Percentiles rank a stretch among this genome's conserved stretches.
Conservation (phyloP, 2,797 vertebrate species). For the Pantherophis alleghaniensis region DNA sequence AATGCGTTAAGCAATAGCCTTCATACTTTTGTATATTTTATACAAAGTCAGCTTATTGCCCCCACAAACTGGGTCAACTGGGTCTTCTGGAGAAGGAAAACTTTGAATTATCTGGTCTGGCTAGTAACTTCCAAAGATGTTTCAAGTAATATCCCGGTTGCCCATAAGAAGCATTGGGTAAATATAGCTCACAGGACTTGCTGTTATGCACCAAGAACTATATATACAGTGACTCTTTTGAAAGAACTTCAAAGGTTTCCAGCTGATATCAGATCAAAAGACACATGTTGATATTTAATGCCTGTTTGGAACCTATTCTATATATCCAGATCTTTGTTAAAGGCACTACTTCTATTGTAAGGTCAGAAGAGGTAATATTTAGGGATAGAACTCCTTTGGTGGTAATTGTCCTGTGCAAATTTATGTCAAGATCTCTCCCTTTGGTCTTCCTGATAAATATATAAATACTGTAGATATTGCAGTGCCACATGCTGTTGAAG, state of each 20-base stretch:
- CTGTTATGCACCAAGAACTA: not conserved
- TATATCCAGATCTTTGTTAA: not conserved
- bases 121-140: not conserved
- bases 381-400: not conserved
- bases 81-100: not conserved
- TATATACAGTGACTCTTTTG: not conserved
- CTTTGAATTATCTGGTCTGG: not conserved
- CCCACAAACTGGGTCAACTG: too few relatives aligned
- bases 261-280: not conserved
- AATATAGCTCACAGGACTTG: not conserved
- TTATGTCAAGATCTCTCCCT: not conserved
- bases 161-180: not conserved
- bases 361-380: not conserved
- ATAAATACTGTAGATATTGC: not conserved
- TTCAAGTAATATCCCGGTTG: not conserved
- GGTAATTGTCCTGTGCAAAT: not conserved
- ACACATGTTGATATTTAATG: not conserved
- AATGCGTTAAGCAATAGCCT: too few relatives aligned
- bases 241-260: not conserved
- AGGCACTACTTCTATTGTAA: not conserved
- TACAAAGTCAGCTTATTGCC: too few relatives aligned
- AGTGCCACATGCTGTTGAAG: too few relatives aligned
- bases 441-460: not conserved
- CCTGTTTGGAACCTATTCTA: not conserved
- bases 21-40: too few relatives aligned